Conservation (phyloP, 2,113 vertebrate genomes). For the Paradoxurus hermaphroditus region DNA sequence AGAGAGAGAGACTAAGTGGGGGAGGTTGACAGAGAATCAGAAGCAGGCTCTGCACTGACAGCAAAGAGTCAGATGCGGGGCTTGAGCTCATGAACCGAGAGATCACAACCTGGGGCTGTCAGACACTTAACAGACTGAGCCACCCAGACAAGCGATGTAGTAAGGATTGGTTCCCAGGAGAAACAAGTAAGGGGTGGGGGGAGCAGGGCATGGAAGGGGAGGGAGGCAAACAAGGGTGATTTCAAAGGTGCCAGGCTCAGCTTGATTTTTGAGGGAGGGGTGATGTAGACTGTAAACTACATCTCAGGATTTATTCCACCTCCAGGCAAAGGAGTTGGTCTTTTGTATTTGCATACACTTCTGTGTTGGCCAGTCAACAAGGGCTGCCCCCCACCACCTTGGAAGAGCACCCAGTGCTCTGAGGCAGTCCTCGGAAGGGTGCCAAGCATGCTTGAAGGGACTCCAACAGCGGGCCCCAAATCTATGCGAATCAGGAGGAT, state of each 20-base stretch:
- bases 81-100: too few species aligned
- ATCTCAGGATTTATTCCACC: background rate
- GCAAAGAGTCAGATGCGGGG: too few species aligned
- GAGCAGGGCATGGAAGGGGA: accelerated
- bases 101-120: too few species aligned
- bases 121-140: too few species aligned
- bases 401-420: background rate
- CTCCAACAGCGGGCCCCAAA: background rate
- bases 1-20: too few species aligned
- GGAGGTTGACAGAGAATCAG: too few species aligned
- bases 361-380: background rate
- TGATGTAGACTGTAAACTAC: too few species aligned
- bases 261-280: background rate
- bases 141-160: background rate
- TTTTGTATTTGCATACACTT: background rate
- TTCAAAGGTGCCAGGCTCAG: background rate
- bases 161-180: background rate
- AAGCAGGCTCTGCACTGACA: too few species aligned
- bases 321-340: background rate
- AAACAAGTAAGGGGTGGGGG: background rate
- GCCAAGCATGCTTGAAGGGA: background rate
- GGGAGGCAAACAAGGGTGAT: background rate
- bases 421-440: too few species aligned
- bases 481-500: background rate
- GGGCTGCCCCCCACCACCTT: too few species aligned